Evolutionary conservation across 1,140 invertebrate genomes (phyloP).

Genomic region (Bombus difficillimus): DNA sequence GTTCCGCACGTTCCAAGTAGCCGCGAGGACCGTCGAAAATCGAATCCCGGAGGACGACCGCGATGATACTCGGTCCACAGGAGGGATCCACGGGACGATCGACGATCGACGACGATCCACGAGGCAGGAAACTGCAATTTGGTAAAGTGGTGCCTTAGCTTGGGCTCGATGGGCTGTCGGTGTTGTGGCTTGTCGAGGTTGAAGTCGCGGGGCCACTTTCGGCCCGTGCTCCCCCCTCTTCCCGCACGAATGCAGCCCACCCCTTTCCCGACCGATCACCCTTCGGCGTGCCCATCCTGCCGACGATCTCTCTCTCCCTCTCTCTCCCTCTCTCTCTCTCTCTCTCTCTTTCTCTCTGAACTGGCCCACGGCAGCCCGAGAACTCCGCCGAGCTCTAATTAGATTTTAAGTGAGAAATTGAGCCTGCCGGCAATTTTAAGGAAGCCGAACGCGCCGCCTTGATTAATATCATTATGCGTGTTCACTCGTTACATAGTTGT

Average conservation of each 20-base stretch:
- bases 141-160: slow-evolving; percentile 76
- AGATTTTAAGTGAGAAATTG: slow-evolving; percentile 83
- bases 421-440: slow-evolving; percentile 83
- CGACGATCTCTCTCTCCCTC: no score
- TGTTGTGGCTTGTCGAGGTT: slow-evolving; percentile 59
- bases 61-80: slow-evolving; percentile 53
- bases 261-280: no score
- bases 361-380: slow-evolving; percentile 31
- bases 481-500: slow-evolving; percentile 64
- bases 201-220: slow-evolving; percentile 67
- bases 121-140: slow-evolving; percentile 81
- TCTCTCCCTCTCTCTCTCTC: neutral
- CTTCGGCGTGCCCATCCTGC: no score
- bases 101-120: slow-evolving; percentile 61
- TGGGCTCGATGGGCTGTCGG: slow-evolving; percentile 57
- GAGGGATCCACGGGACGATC: slow-evolving; percentile 56
- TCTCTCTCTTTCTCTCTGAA: slow-evolving; percentile 31
- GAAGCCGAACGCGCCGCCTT: slow-evolving; percentile 80
- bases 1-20: slow-evolving; percentile 19
- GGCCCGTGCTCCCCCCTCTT: no score
- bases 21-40: slow-evolving; percentile 28
- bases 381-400: slow-evolving; percentile 78
- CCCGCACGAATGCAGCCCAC: no score
- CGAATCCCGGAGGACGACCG: slow-evolving; percentile 53
- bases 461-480: slow-evolving; percentile 82